Evolutionary conservation across 2,888 invertebrate species (phyloP).

Genomic region (Strigamia transsilvanica): DNA sequence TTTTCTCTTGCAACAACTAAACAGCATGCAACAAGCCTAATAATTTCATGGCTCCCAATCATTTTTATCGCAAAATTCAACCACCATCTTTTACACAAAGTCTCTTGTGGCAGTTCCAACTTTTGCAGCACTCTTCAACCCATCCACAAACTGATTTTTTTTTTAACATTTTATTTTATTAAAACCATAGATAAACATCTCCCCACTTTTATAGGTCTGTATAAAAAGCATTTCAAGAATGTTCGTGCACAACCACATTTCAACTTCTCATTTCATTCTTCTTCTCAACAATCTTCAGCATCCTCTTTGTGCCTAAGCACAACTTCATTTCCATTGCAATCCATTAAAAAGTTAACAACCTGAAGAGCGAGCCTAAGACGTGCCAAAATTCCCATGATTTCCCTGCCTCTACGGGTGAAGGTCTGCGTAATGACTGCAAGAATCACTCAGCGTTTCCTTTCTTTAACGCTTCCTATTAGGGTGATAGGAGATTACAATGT

Average conservation of each 20-base stretch:
- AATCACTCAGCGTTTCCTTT: constrained; percentile 8
- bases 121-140: too few species aligned
- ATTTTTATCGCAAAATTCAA: too few species aligned
- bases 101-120: too few species aligned
- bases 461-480: constrained; percentile 8
- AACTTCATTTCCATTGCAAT: constrained; percentile 8
- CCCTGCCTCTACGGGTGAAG: not conserved
- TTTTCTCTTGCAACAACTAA: too few species aligned
- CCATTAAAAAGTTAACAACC: constrained; percentile 8
- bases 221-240: not conserved
- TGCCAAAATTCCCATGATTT: constrained; percentile 8
- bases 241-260: not conserved
- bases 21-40: too few species aligned
- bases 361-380: not conserved
- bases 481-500: constrained; percentile 8
- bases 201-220: not conserved
- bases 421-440: constrained; percentile 8
- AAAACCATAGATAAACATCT: not conserved
- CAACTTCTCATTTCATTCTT: not conserved
- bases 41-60: too few species aligned
- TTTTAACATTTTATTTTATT: not conserved
- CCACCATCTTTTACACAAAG: too few species aligned
- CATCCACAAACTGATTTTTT: not conserved
- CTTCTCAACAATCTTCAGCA: not conserved
- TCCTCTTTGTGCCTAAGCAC: not conserved